Conservation (phyloP, 2,888 invertebrate genomes). For the Caenorhabditis auriculariae region DNA sequence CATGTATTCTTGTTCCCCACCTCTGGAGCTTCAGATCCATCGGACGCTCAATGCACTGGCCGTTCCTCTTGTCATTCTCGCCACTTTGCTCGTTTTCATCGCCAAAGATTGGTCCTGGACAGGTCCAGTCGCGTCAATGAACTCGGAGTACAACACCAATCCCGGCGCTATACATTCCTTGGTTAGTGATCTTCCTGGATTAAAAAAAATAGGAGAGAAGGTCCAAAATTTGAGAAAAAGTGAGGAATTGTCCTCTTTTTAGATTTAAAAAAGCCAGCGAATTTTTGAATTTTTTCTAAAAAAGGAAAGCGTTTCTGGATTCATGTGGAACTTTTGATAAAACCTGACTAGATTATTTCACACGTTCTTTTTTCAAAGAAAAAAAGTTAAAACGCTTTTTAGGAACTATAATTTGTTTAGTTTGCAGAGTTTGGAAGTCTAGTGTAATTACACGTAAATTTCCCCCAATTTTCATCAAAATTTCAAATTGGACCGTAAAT, state of each 20-base stretch:
- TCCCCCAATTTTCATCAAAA: too few species aligned
- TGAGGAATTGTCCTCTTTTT: too few species aligned
- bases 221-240: neutral
- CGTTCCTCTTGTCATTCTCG: conserved; percentile 6
- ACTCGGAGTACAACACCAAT: conserved; percentile 6
- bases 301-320: too few species aligned
- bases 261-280: neutral
- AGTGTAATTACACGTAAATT: too few species aligned
- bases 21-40: conserved; percentile 11
- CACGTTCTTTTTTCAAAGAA: too few species aligned
- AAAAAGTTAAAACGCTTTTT: too few species aligned
- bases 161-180: conserved; percentile 15
- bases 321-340: too few species aligned
- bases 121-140: conserved; percentile 6
- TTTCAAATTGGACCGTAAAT: too few species aligned
- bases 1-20: neutral
- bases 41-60: conserved; percentile 13
- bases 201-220: neutral
- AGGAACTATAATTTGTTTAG: too few species aligned
- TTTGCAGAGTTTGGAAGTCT: too few species aligned
- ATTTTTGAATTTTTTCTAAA: neutral
- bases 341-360: too few species aligned
- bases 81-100: conserved; percentile 10
- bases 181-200: too few species aligned
- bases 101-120: conserved; percentile 19